A percentile compares a stretch with the other conserved stretches of the same genome.
Evolutionary conservation across 2,888 invertebrate species (phyloP).

Genomic region (Tinea pellionella): DNA sequence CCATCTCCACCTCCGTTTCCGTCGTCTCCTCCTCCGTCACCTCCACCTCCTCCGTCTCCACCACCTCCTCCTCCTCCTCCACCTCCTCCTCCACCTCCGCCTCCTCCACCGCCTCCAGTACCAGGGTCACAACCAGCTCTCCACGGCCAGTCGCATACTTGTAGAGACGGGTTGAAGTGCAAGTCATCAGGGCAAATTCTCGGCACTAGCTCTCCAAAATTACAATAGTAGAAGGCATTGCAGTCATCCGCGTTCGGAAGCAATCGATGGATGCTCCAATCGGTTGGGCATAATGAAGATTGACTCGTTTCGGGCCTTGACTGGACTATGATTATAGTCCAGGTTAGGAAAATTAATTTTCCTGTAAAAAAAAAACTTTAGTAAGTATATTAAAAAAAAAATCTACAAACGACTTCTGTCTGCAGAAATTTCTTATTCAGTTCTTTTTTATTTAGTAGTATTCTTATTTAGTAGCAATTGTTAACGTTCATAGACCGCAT

Average conservation of each 20-base stretch:
- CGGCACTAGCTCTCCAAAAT: conserved; percentile 16
- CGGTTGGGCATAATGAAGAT: conserved; percentile 5
- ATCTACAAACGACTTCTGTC: no score
- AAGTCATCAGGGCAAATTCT: conserved; percentile 15
- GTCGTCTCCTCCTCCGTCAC: background rate
- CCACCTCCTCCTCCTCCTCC: no score
- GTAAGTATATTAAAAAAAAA: no score
- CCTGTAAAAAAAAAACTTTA: background rate
- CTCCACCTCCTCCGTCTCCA: background rate
- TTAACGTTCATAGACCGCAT: no score
- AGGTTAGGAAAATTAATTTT: background rate
- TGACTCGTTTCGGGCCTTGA: background rate
- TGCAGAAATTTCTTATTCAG: no score
- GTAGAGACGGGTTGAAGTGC: conserved; percentile 17
- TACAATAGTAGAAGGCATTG: conserved; percentile 19
- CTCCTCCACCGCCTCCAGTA: background rate
- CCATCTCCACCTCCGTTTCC: no score
- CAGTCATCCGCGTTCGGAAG: conserved; percentile 17
- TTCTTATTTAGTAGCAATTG: no score
- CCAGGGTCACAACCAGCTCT: background rate
- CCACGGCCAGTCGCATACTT: conserved; percentile 11
- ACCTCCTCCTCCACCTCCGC: no score
- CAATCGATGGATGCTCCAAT: conserved; percentile 14
- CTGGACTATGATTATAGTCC: background rate
- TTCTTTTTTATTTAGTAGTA: no score